These are phyloP conservation scores for Ganaspis sp. DNA, from an alignment of 1,140 invertebrate genomes.

Conservation along the genomic window DNA sequence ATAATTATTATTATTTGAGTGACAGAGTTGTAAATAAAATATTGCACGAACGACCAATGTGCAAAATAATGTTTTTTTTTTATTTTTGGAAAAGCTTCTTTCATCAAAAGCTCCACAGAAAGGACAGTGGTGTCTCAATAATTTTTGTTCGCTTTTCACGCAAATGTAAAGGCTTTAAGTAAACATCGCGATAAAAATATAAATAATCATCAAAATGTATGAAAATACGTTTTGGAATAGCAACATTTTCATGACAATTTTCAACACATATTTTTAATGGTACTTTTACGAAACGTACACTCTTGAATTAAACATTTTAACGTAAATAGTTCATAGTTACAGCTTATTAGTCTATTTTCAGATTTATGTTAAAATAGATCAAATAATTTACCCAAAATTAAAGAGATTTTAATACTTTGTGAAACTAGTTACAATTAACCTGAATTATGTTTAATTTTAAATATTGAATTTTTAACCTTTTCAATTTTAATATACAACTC, in stretches of 20 bases:
- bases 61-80: slow-evolving; percentile 13
- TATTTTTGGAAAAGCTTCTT: slow-evolving; percentile 11
- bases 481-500: too few species aligned
- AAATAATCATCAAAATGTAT: slow-evolving; percentile 6
- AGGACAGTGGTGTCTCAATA: neutral
- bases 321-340: too few species aligned
- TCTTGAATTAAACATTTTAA: too few species aligned
- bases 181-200: neutral
- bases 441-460: too few species aligned
- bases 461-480: too few species aligned
- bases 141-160: neutral
- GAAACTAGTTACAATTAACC: too few species aligned
- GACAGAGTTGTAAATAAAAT: slow-evolving; percentile 14
- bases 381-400: too few species aligned
- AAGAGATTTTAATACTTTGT: too few species aligned
- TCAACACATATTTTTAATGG: neutral
- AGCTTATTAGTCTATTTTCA: too few species aligned
- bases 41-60: slow-evolving; percentile 18
- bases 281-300: too few species aligned
- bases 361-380: too few species aligned
- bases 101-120: neutral
- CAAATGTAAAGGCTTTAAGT: neutral
- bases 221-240: slow-evolving; percentile 16
- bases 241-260: neutral
- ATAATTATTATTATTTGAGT: neutral